phyloP scores from a whole-genome alignment of 2,888 invertebrate species.

The Cantharis rustica region DNA sequence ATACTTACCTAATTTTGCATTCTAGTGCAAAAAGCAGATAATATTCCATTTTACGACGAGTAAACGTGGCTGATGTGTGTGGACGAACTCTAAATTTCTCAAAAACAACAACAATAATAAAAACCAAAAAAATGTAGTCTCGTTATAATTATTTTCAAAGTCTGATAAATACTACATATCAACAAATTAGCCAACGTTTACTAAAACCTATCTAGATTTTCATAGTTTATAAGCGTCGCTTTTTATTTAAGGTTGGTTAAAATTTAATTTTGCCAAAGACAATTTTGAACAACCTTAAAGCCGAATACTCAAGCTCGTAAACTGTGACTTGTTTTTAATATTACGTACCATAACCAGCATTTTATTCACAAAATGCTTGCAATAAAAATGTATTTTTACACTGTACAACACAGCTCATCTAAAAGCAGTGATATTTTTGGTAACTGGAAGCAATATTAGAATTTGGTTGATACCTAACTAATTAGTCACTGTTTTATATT shows the following conservation, averaged over 20 bases:
- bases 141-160: constrained; percentile 13
- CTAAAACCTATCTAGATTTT: neutral
- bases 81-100: constrained; percentile 4
- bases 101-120: neutral
- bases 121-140: constrained; percentile 2
- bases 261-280: neutral
- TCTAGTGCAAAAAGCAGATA: neutral
- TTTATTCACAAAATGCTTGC: constrained; percentile 46
- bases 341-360: constrained; percentile 37
- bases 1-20: constrained; percentile 17
- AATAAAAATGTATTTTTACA: constrained; percentile 56
- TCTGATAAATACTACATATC: constrained; percentile 27
- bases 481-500: constrained; percentile 26
- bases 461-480: constrained; percentile 21
- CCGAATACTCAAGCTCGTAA: constrained; percentile 7
- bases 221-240: neutral
- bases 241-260: neutral
- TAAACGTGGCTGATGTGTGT: constrained; percentile 17
- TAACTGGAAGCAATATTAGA: constrained; percentile 56
- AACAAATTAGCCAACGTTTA: constrained; percentile 19
- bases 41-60: neutral
- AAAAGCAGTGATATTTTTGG: constrained; percentile 56
- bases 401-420: constrained; percentile 45
- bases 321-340: constrained; percentile 46
- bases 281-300: neutral